Conservation (phyloP, 2,888 invertebrate species). For the Cheilosia variabilis region DNA sequence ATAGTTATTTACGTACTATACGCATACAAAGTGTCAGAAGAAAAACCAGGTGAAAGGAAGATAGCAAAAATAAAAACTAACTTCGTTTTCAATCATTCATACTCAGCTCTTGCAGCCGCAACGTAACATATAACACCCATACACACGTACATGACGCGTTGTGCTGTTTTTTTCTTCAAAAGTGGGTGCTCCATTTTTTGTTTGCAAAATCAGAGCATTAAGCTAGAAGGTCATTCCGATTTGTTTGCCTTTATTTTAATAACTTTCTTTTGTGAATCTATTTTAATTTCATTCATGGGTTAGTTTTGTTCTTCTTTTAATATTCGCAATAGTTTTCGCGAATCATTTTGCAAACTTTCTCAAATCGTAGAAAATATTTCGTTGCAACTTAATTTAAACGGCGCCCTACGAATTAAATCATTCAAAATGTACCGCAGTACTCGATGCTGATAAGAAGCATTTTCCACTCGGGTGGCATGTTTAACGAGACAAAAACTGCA, state of each 20-base stretch:
- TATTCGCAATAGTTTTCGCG: background rate
- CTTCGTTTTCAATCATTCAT: constrained; percentile 1
- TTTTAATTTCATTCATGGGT: background rate
- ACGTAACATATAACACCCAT: too few species aligned
- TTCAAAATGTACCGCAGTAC: background rate
- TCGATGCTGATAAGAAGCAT: constrained; percentile 13
- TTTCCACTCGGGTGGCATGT: background rate
- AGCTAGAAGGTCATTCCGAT: constrained; percentile 12
- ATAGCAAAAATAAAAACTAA: background rate
- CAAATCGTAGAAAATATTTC: background rate
- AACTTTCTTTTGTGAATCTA: background rate
- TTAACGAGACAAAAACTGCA: background rate
- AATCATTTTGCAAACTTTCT: background rate
- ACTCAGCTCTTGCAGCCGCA: background rate
- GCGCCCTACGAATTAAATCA: background rate
- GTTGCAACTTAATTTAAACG: background rate
- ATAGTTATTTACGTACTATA: background rate
- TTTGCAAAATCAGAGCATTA: constrained; percentile 13
- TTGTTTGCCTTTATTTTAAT: background rate
- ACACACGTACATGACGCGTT: background rate
- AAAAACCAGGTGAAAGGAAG: constrained; percentile 16
- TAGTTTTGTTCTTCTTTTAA: background rate
- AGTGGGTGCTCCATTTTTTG: constrained; percentile 16
- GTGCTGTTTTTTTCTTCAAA: constrained; percentile 1
- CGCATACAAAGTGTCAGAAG: background rate